These are phyloP conservation scores for Dromius quadrimaculatus DNA, from an alignment of 2,888 invertebrate species.

Conservation along the genomic window DNA sequence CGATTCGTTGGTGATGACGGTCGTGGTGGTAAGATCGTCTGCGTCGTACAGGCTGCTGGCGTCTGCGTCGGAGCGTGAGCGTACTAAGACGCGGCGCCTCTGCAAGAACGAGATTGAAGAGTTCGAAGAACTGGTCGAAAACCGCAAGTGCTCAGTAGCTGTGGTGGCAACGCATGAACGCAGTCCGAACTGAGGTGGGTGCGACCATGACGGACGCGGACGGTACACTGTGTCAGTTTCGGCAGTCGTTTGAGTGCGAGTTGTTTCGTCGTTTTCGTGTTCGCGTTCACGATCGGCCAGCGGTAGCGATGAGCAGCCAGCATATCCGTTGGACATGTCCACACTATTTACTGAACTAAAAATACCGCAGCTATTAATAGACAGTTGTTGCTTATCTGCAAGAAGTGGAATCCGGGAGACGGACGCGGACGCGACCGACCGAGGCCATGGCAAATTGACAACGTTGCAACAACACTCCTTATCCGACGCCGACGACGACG, in stretches of 20 bases:
- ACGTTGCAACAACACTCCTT: constrained; percentile 47
- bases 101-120: constrained; percentile 51
- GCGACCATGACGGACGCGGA: constrained; percentile 49
- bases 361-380: constrained; percentile 67
- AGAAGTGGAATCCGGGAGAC: constrained; percentile 65
- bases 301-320: constrained; percentile 40
- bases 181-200: constrained; percentile 40
- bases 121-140: constrained; percentile 14
- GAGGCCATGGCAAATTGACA: constrained; percentile 51
- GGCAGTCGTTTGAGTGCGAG: constrained; percentile 4
- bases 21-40: neutral
- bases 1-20: constrained; percentile 16
- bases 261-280: constrained; percentile 11
- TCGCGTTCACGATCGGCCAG: constrained; percentile 20
- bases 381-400: constrained; percentile 58
- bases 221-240: constrained; percentile 39
- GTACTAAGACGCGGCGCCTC: constrained; percentile 64
- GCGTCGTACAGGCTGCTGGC: constrained; percentile 6
- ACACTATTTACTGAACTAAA: constrained; percentile 66
- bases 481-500: constrained; percentile 60
- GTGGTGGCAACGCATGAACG: constrained; percentile 38
- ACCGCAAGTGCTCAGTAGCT: constrained; percentile 23
- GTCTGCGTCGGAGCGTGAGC: constrained; percentile 62
- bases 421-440: constrained; percentile 55
- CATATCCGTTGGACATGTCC: constrained; percentile 44